Base-by-base conservation (phyloP, 2,113 vertebrate genomes). In the Todiramphus chloris region DNA sequence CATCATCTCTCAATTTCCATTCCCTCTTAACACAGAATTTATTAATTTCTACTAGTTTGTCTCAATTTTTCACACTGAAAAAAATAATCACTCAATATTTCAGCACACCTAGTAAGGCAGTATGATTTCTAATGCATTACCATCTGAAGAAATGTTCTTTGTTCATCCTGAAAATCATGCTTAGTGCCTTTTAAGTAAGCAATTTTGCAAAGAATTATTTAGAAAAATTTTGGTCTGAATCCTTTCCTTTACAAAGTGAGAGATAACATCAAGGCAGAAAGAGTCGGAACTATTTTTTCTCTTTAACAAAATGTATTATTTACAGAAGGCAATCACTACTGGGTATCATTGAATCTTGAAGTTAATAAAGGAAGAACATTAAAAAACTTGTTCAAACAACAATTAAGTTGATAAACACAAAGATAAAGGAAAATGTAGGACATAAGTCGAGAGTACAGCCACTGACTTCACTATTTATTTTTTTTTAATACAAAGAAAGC, bases 401-500 rank as follows among this genome's bases (percentile, higher is more conserved):
- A 74, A 67, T 75, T 62, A 87, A 92, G 46, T 11, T 64, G 48
- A 86, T 33, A 92, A 89, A 92, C 5, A 80, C 5, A 3, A 77
- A 74, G 28, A 60, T 31, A 83, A 80, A 70, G 62, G 46, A 79
- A 89, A 95, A 70, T 1, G 9, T 8, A 80, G 30, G 21, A 55
- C 27, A 87, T 28, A 86, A 93, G 59, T 62, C 43, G 21, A 68
- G 41, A 93, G 58, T 66, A 70, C 43, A 94, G 59, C 50, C 72
- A 90, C 50, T 70, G 80, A 92, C 63, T 92, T 88, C 64, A 91
- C 53, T 59, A 23, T 20, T 76, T 55, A 13, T 7, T 16, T 48
- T 76, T 81, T 44, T 88, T 86, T 51, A 85, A 87, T 53, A 86
- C 89, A 96, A 96, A 92, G 85, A 90, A 83, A 92, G 83, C 80